Conservation (phyloP, 2,797 vertebrate species). For the Adrianichthys oophorus region DNA sequence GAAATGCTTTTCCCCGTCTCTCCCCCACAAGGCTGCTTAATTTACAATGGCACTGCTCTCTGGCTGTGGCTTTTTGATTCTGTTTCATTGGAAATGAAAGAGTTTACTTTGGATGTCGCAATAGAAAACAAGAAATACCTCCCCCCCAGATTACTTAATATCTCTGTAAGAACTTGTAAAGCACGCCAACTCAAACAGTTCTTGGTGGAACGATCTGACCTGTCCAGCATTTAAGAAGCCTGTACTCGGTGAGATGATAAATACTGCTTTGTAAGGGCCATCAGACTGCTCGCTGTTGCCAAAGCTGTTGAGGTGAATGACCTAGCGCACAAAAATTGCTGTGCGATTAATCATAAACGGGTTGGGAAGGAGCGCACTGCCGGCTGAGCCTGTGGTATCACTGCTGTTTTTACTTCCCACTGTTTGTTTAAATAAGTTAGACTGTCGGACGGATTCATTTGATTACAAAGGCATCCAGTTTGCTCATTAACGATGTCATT, state of each 20-base stretch:
- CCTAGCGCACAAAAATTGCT: slow-evolving; percentile 58
- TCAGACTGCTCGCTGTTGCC: slow-evolving; percentile 57
- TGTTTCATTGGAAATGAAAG: slow-evolving; percentile 73
- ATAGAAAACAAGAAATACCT: slow-evolving; percentile 65
- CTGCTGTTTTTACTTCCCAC: slow-evolving; percentile 57
- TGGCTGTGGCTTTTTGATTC: slow-evolving; percentile 51
- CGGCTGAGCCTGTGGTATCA: slow-evolving; percentile 41
- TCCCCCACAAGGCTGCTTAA: slow-evolving; percentile 62
- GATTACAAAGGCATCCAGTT: slow-evolving; percentile 60
- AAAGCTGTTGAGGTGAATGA: slow-evolving; percentile 67
- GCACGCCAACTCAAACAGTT: slow-evolving; percentile 74
- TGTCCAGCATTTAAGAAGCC: slow-evolving; percentile 58
- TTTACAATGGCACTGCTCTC: slow-evolving; percentile 62
- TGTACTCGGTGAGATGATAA: slow-evolving; percentile 65
- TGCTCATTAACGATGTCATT: slow-evolving; percentile 71
- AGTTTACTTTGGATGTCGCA: slow-evolving; percentile 74
- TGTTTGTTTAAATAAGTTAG: slow-evolving; percentile 64
- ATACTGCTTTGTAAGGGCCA: slow-evolving; percentile 65
- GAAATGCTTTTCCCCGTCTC: slow-evolving; percentile 62
- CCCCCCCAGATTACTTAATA: slow-evolving; percentile 65
- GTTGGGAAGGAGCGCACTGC: slow-evolving; percentile 42
- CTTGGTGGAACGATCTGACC: slow-evolving; percentile 70
- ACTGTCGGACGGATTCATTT: slow-evolving; percentile 54
- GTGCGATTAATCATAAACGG: slow-evolving; percentile 61
- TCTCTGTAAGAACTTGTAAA: slow-evolving; percentile 62